These are phyloP conservation scores for Eurytoma californica DNA, from an alignment of 2,888 invertebrate genomes.

Conservation along the genomic window DNA sequence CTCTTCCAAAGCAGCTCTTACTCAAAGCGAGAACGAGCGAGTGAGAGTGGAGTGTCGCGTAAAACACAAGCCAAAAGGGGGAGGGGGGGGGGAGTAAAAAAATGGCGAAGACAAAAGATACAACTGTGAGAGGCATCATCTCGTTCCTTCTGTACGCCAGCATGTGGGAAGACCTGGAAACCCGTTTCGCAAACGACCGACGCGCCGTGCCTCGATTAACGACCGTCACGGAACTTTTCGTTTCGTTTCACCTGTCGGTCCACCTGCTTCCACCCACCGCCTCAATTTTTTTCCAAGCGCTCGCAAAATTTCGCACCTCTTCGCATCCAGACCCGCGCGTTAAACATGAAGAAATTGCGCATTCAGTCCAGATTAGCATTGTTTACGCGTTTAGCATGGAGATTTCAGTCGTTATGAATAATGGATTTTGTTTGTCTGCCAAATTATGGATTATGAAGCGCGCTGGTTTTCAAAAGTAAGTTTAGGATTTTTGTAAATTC, in stretches of 20 bases:
- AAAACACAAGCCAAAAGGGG: not conserved
- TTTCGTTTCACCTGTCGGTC: slow-evolving; percentile 54
- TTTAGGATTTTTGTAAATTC: too few relatives aligned
- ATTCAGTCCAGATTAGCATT: too few relatives aligned
- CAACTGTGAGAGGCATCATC: not conserved
- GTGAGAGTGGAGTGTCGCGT: not conserved
- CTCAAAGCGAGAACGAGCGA: too few relatives aligned
- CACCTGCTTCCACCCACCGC: not conserved
- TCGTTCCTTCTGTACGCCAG: too few relatives aligned
- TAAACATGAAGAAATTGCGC: too few relatives aligned
- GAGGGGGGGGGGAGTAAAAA: not conserved
- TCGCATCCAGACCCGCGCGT: not conserved
- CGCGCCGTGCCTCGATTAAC: slow-evolving; percentile 33
- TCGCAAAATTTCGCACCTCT: slow-evolving; percentile 27
- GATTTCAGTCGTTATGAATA: too few relatives aligned
- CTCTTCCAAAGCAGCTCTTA: too few relatives aligned
- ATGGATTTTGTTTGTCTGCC: too few relatives aligned
- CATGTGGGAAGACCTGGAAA: slow-evolving; percentile 7
- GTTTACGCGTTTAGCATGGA: too few relatives aligned
- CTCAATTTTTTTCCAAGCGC: not conserved
- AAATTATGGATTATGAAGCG: too few relatives aligned
- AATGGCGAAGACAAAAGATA: not conserved
- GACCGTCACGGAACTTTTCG: slow-evolving; percentile 33
- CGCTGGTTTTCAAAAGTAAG: too few relatives aligned
- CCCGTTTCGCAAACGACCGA: slow-evolving; percentile 24